Evolutionary conservation across 2,113 vertebrate genomes (phyloP), one percentile per base, ranked within the genome.

Genomic region (Syngnathoides biaculeatus): DNA sequence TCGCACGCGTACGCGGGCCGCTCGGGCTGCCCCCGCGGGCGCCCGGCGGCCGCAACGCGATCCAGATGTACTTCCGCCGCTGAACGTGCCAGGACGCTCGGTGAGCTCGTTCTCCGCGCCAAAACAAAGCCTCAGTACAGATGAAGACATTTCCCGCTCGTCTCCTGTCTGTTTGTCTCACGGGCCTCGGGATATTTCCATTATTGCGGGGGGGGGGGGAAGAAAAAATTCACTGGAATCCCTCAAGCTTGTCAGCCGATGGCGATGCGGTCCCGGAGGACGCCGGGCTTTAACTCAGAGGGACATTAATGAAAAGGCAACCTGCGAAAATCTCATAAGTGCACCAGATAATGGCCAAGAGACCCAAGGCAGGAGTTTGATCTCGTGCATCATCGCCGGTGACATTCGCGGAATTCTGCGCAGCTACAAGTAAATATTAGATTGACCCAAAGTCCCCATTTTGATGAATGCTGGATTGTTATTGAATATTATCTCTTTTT

Each of bases 41-140:
- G 80, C 88, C 87, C 10, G 65, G 79, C 77, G 84, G 75, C 67
- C 69, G 79, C 87, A 90, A 92, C 84, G 74, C 75, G 84, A 89
- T 90, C 92, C 92, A 93, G 91, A 93, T 93, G 91, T 89, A 89
- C 47, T 72, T 53, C 60, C n/a, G 38, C 67, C 8, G 20, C 27
- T 64, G 74, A 67, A 71, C 15, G n/a, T 75, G 76, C 12, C 13
- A 43, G 60, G 60, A 62, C 38, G 60, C 60, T 43, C 38, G 19
- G 58, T 20, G 35, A n/a, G 43, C 22, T 10, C 68, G 71, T 60
- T 78, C 76, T 59, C 75, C 76, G 66, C 74, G 77, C 81, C 83
- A 85, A n/a, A n/a, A 77, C 76, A 70, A 68, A 77, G 79, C 83
- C 77, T 89, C 81, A 81, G 57, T 64, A 84, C 62, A 85, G 86